These are phyloP conservation scores for Chelmon rostratus DNA, from an alignment of 2,797 vertebrate species.

Conservation along the genomic window DNA sequence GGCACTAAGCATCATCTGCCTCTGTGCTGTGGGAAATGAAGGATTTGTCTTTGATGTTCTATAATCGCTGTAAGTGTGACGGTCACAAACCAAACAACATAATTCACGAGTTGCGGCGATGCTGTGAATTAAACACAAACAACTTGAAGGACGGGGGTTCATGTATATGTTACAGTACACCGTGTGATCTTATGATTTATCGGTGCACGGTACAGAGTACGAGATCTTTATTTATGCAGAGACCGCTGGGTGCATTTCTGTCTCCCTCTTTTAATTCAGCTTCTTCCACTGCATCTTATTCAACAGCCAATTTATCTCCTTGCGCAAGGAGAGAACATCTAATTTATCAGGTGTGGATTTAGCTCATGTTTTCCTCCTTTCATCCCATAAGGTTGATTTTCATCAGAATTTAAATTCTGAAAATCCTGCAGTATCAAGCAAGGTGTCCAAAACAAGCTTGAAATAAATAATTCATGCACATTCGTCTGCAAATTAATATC, in stretches of 20 bases:
- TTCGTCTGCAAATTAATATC: slow-evolving; percentile 28
- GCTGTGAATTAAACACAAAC: slow-evolving; percentile 41
- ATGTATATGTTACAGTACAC: not conserved
- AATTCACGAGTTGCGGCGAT: slow-evolving; percentile 38
- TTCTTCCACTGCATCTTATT: slow-evolving; percentile 1
- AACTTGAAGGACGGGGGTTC: slow-evolving; percentile 14
- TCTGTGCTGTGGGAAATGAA: slow-evolving; percentile 52
- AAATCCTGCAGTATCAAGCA: not conserved
- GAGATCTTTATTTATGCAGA: not conserved
- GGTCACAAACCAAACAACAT: slow-evolving; percentile 47
- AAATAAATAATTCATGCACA: slow-evolving; percentile 47
- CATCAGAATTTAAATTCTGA: not conserved
- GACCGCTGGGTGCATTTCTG: not conserved
- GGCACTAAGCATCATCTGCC: slow-evolving; percentile 43
- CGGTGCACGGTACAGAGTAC: not conserved
- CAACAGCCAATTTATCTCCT: not conserved
- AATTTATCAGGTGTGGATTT: not conserved
- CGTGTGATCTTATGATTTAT: slow-evolving; percentile 8
- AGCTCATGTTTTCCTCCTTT: slow-evolving; percentile 16
- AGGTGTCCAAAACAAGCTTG: slow-evolving; percentile 2
- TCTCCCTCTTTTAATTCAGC: not conserved
- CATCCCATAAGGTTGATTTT: not conserved
- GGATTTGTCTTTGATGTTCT: slow-evolving; percentile 76
- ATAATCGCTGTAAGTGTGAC: slow-evolving; percentile 64
- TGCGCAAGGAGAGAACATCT: not conserved